Evolutionary conservation across 2,888 invertebrate genomes (phyloP).

Genomic region (Microctonus brassicae): DNA sequence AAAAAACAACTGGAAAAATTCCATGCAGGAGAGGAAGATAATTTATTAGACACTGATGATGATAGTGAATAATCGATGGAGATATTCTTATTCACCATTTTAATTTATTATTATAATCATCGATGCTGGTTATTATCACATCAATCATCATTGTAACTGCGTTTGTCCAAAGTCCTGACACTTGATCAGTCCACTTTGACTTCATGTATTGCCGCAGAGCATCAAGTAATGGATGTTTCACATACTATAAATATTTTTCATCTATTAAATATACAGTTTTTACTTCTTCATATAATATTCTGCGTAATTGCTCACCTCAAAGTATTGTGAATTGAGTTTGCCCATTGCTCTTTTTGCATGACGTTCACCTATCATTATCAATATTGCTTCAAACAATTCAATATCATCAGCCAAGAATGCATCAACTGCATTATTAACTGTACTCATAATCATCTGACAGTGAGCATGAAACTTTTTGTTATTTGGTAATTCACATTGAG

Average conservation of each 20-base stretch:
- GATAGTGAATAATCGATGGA: too few relatives aligned
- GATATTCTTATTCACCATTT: neutral
- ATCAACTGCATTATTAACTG: conserved; percentile 70
- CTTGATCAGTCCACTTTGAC: conserved; percentile 65
- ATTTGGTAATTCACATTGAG: conserved; percentile 63
- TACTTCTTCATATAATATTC: too few relatives aligned
- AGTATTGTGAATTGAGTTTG: conserved; percentile 38
- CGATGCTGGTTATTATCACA: neutral
- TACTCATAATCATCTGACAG: conserved; percentile 70
- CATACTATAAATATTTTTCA: conserved; percentile 64
- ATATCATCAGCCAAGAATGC: conserved; percentile 68
- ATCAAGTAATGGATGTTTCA: conserved; percentile 66
- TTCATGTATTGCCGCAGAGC: conserved; percentile 68
- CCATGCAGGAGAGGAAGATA: conserved; percentile 19
- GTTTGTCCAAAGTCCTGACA: conserved; percentile 67
- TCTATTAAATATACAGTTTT: neutral
- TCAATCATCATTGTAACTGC: conserved; percentile 8
- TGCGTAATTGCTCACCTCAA: conserved; percentile 50
- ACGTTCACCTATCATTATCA: conserved; percentile 65
- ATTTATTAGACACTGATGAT: conserved; percentile 17
- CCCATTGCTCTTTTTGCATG: conserved; percentile 68
- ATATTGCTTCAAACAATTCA: conserved; percentile 54
- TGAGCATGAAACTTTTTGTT: conserved; percentile 71
- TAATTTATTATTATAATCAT: neutral
- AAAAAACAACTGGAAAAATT: neutral